These are phyloP conservation scores for Nyctibius bracteatus DNA, from an alignment of 2,113 vertebrate species.

Conservation along the genomic window DNA sequence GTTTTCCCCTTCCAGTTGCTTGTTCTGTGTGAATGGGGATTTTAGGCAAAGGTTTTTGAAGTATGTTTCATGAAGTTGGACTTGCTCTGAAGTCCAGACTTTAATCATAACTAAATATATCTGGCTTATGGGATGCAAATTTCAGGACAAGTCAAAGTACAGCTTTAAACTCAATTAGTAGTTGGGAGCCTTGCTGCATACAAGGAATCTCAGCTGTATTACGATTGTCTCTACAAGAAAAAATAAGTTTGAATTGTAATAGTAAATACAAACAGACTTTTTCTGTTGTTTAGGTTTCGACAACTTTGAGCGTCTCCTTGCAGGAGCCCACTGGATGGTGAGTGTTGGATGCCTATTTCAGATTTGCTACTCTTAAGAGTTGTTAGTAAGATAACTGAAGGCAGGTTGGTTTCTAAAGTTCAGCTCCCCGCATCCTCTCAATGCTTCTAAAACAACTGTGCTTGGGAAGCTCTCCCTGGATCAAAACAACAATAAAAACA, in stretches of 20 bases:
- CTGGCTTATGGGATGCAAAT: background rate
- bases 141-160: background rate
- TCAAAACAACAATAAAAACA: background rate
- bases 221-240: background rate
- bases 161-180: background rate
- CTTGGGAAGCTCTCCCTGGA: background rate
- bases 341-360: slow-evolving; percentile 22
- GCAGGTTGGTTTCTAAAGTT: background rate
- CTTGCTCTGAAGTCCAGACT: background rate
- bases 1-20: background rate
- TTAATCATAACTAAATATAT: background rate
- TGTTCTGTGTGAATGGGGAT: background rate
- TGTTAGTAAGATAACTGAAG: background rate
- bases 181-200: background rate
- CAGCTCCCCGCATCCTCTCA: background rate
- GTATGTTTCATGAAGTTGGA: background rate
- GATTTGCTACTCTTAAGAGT: background rate
- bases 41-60: background rate
- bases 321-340: slow-evolving; percentile 98
- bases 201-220: background rate
- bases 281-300: slow-evolving; percentile 74
- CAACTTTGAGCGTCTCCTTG: slow-evolving; percentile 90
- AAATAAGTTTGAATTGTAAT: background rate
- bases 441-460: background rate
- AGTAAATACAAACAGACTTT: background rate